Percentiles rank a stretch among this genome's conserved stretches.
Evolutionary conservation across 2,113 vertebrate species (phyloP).

Genomic region (Campylorhamphus procurvoides): DNA sequence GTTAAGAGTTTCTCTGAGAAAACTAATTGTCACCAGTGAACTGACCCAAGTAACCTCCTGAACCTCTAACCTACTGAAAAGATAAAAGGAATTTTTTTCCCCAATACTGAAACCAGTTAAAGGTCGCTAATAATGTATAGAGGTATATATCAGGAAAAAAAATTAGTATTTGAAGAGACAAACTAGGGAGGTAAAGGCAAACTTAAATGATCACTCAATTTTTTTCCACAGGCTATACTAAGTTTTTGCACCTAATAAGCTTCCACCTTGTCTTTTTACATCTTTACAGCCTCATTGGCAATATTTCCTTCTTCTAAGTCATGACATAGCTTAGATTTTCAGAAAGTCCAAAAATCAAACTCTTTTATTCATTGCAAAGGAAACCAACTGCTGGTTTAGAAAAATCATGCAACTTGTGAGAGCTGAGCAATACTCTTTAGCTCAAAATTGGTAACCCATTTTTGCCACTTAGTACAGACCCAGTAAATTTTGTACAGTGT

Average conservation of each 20-base stretch:
- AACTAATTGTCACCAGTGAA: background rate
- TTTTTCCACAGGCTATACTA: background rate
- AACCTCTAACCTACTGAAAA: background rate
- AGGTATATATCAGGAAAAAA: background rate
- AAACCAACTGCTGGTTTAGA: background rate
- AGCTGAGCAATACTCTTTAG: background rate
- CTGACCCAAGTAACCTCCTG: background rate
- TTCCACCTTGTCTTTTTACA: background rate
- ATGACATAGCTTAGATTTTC: background rate
- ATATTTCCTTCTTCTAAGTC: background rate
- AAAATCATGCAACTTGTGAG: rapidly evolving
- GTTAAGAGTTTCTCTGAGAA: background rate
- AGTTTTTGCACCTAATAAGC: background rate
- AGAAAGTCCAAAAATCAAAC: background rate
- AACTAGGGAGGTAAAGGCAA: background rate
- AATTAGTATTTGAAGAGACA: background rate
- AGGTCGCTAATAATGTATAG: background rate
- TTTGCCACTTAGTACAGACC: background rate
- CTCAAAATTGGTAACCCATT: background rate
- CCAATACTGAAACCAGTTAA: background rate
- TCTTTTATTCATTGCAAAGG: background rate
- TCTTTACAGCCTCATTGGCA: background rate
- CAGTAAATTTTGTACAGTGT: background rate
- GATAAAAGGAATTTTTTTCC: background rate
- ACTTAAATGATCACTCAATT: background rate